Base-by-base conservation (phyloP, 2,888 invertebrate genomes). In the Mimachlamys varia region DNA sequence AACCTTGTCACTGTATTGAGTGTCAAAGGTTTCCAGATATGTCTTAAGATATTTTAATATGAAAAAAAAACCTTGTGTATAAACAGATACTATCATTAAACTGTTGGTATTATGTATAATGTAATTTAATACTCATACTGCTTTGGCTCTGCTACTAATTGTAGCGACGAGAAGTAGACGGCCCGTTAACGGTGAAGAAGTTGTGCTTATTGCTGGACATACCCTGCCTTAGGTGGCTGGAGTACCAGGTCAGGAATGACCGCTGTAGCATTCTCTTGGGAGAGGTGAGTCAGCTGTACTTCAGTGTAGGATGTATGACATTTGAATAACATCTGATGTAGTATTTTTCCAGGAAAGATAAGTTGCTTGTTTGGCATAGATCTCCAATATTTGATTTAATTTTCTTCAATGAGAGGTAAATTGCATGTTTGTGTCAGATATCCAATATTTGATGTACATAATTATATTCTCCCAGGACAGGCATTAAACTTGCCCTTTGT, bases 151-250 rank as follows among this genome's bases (percentile, higher is more conserved):
- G 76, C 3, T 58, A 10, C 58, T 58, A 19, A n/a, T 53, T 58
- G 76, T 76, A 76, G 76, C 19, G 76, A 22, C 7, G 76, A 76
- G 76, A 76, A 76, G 76, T 76, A 76, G 76, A 76, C 17, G 76
- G 76, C 33, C 76, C 76, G 33, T 33, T 76, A 2, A 76, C 76
- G 27, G 76, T 76, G 33, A 76, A 76, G 76, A 76, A 76, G 15
- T 27, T 76, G 27, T 76, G 76, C 76, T 76, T 76, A 33, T 15
- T 76, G 76, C 33, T 76, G 76, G 76, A 76, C 15, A 76, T 76
- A 33, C 76, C 76, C 7, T 33, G 76, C 76, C 27, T 76, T 12
- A 1, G 76, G 15, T 76, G 76, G 76, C 33, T 76, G 33, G 76
- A 76, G 33, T 76, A 33, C 76, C 33, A 33, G 7, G 76, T 76